phyloP scores from a whole-genome alignment of 2,113 vertebrate genomes.

The Heloderma charlesbogerti region DNA sequence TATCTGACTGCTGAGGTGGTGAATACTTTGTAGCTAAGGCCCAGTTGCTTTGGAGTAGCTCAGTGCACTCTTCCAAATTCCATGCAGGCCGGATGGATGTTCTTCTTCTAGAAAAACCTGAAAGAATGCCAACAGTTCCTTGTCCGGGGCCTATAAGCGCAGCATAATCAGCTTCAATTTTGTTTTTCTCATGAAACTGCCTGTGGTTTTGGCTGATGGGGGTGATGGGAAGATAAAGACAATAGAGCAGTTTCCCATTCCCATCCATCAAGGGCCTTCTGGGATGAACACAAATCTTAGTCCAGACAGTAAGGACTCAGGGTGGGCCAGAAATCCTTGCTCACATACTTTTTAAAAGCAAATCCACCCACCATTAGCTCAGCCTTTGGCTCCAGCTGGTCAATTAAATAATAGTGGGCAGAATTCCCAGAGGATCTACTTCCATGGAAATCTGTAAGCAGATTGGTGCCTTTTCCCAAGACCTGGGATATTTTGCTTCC shows the following conservation, averaged over 20 bases:
- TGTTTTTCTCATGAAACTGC: background rate
- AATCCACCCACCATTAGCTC: slow-evolving; percentile 44
- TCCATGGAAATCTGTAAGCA: background rate
- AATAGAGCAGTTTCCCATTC: slow-evolving; percentile 3
- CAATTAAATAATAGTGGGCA: slow-evolving; percentile 45
- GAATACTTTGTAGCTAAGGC: background rate
- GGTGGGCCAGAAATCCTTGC: background rate
- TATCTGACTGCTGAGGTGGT: background rate
- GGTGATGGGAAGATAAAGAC: background rate
- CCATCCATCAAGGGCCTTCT: slow-evolving; percentile 44
- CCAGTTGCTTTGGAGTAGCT: fast-evolving
- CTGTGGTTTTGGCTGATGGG: slow-evolving; percentile 42
- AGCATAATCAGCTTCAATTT: background rate
- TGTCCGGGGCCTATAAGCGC: fast-evolving
- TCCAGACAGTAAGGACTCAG: slow-evolving; percentile 10
- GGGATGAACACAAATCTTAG: slow-evolving; percentile 15
- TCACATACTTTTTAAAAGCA: background rate
- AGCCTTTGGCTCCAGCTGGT: slow-evolving; percentile 31
- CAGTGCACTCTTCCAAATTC: background rate
- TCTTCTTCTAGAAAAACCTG: fast-evolving
- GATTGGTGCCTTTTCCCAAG: slow-evolving; percentile 20
- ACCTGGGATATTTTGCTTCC: slow-evolving; percentile 38
- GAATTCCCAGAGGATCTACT: slow-evolving; percentile 41
- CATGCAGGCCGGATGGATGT: background rate
- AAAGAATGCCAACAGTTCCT: fast-evolving